Base-by-base conservation (phyloP, 2,888 invertebrate genomes). In the Drosophila pegasa region DNA sequence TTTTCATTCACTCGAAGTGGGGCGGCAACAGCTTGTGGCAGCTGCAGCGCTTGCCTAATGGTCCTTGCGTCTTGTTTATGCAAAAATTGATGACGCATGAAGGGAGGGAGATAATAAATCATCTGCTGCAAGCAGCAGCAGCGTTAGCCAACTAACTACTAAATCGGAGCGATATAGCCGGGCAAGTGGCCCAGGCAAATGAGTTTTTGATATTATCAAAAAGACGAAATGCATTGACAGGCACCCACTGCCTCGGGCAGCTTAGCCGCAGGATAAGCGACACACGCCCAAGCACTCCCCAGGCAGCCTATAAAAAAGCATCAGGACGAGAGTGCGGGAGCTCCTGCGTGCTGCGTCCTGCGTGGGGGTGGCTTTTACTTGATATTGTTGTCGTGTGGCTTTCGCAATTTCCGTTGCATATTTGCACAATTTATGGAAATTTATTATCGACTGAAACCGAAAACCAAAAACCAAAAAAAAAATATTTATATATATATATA, bases 161-260 rank as follows among this genome's bases (percentile, higher is more conserved):
- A 67, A 68, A 75, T 68, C 59, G 71, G 33, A 29, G 43, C 20
- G 31, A 37, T 37, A 51, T 41, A 41, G 27, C 51, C 58, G 37
- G 22, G 54, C 60, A 72, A 79, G 69, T 78, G 66, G 77, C 67
- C 59, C 64, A 72, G 85, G 79, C 80, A 83, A 83, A 83, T 83
- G 83, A 83, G 85, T 85, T 83, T 85, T 83, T 83, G 85, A 83
- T 83, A 85, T 80, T 79, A 83, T 85, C 85, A 75, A 83, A 74
- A 64, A 41, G 54, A 63, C 67, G 79, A 80, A 83, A 78, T 83
- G 83, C 85, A 83, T 85, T 83, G 85, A 85, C 83, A 85, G 80
- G 68, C 74, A 10, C 25, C 22, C 37, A 12, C 31, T 10, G 18
- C 2, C 8, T 4, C 27, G 6, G 22, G 3, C 22, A 27, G 40